phyloP scores from a whole-genome alignment of 2,888 invertebrate genomes.

The Zonitis immaculata region DNA sequence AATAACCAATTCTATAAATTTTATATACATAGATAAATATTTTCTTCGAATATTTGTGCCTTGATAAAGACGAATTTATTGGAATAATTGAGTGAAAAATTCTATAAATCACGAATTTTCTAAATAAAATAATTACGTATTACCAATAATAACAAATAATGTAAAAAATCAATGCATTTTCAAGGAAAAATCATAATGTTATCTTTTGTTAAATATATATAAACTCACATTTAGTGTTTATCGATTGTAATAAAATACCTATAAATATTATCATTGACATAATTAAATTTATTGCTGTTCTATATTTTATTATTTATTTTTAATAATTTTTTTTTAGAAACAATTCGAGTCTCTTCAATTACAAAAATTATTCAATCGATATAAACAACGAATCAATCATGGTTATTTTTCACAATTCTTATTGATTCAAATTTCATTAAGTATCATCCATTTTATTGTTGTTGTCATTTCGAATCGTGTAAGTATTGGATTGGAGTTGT shows the following conservation, averaged over 20 bases:
- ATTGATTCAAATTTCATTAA: conserved; percentile 62
- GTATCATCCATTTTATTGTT: conserved; percentile 58
- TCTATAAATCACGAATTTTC: too few relatives aligned
- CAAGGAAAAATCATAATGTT: background rate
- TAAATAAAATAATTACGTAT: too few relatives aligned
- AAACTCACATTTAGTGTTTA: background rate
- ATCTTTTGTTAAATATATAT: background rate
- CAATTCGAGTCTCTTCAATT: conserved; percentile 71
- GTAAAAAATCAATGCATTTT: background rate
- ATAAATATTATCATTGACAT: background rate
- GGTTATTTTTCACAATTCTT: conserved; percentile 74
- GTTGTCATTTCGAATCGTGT: conserved; percentile 19
- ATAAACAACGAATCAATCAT: conserved; percentile 72
- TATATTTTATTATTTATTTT: background rate
- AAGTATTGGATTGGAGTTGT: conserved; percentile 9
- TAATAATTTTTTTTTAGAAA: conserved; percentile 54
- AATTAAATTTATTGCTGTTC: too few relatives aligned
- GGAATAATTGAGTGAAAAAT: too few relatives aligned
- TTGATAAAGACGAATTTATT: too few relatives aligned
- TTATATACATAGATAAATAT: too few relatives aligned
- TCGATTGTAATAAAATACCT: background rate
- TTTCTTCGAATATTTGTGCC: too few relatives aligned
- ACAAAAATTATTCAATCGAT: conserved; percentile 68
- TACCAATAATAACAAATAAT: too few relatives aligned
- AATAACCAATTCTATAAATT: too few relatives aligned